Evolutionary conservation across 1,140 invertebrate species (phyloP), one percentile per base, ranked within the genome.

Genomic region (Trichomalopsis sarcophagae): DNA sequence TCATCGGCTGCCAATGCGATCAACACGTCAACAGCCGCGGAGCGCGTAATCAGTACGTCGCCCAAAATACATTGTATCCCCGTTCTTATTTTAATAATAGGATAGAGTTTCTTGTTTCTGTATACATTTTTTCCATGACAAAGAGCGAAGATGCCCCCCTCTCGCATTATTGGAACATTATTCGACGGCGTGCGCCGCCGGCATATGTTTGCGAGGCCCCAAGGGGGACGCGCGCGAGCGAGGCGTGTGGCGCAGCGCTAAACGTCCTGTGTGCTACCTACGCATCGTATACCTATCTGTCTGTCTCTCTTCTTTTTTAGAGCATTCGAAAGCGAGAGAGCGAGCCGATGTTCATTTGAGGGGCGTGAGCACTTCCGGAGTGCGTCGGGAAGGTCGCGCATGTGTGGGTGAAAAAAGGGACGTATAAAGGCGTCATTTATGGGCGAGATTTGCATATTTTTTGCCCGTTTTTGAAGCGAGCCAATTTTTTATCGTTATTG

Each of bases 71-170:
- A 55, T 55, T 55, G 50, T 55, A 14, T 55, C 50, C 17, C 3
- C 27, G 50, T 27, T 13, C 44, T 81, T 17, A 44, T 27, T 66
- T 50, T 27, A 44, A 80, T 84, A 78, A 84, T 84, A 47, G 82
- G 71, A 84, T 84, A 77, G 21, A 78, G 75, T 84, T 84, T 77
- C 75, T 69, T 83, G 71, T 55, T 82, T 82, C 62, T 82, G 30
- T 73, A 27, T 33, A 14, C 17, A 50, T 73, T 73, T 62, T 33
- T 23, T 14, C 33, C 14, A 17, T 30, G 55, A 66, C 50, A 75
- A 74, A 82, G 47, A 23, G 68, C 33, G 68, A 47, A 40, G 55
- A 62, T 23, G 44, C 40, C 36, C 50, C 77, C n/a, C 69, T 74
- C 13, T 55, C 73, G 81, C 50, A 75, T 68, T 76, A 82, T 77